Evolutionary conservation across 2,888 invertebrate genomes (phyloP).

Genomic region (Acanthosepion esculentum): DNA sequence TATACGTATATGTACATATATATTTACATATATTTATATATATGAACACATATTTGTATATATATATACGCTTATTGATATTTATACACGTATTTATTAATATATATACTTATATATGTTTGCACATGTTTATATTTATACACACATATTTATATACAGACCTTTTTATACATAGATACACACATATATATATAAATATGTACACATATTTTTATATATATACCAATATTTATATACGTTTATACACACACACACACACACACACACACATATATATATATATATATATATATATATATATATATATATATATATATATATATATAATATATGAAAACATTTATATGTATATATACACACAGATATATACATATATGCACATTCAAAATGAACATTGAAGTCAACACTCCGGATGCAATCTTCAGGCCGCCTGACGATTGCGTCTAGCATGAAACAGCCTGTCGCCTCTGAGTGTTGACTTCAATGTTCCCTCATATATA

Average conservation of each 20-base stretch:
- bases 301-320: conserved; percentile 41
- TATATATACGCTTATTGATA: too few species aligned
- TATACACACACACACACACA: too few species aligned
- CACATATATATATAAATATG: too few species aligned
- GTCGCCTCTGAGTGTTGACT: too few species aligned
- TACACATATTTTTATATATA: background rate
- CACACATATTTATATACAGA: background rate
- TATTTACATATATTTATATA: background rate
- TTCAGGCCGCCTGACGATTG: too few species aligned
- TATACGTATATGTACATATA: background rate
- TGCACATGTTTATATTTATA: conserved; percentile 35
- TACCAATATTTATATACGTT: conserved; percentile 35
- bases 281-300: conserved; percentile 41
- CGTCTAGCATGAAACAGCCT: too few species aligned
- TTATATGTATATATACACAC: background rate
- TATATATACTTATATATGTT: conserved; percentile 41
- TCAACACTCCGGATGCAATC: too few species aligned
- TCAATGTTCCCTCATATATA: too few species aligned
- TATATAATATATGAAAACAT: background rate
- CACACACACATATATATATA: conserved; percentile 41
- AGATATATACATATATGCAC: too few species aligned
- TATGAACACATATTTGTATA: background rate
- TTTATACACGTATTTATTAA: background rate
- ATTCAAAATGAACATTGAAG: too few species aligned
- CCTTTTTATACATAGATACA: background rate